Percentiles rank a stretch among this genome's conserved stretches.
Evolutionary conservation across 1,140 invertebrate species (phyloP).

Genomic region (Bombus superbus): DNA sequence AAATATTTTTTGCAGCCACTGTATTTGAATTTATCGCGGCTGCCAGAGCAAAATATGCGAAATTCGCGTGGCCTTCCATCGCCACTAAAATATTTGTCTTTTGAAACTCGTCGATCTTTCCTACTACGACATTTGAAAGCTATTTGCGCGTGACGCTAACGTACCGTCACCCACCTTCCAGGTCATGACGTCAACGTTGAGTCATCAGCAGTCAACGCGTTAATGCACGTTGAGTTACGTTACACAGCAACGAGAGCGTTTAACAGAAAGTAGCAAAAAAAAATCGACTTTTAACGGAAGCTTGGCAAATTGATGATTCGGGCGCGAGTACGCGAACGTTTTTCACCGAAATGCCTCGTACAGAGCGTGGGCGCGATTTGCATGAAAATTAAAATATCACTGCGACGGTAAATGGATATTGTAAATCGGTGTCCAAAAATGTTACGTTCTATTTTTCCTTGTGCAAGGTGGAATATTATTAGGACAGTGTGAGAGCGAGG

Average conservation of each 20-base stretch:
- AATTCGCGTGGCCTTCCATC: no score
- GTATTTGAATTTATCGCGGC: no score
- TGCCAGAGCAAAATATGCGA: no score
- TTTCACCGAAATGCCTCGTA: background rate
- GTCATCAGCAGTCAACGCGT: background rate
- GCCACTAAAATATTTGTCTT: no score
- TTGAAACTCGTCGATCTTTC: no score
- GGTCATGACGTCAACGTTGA: no score
- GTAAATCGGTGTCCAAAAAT: conserved; percentile 5
- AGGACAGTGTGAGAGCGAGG: background rate
- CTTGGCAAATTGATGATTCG: background rate
- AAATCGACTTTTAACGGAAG: background rate
- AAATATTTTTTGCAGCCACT: no score
- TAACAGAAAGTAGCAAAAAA: background rate
- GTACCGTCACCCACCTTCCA: no score
- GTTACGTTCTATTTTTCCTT: background rate
- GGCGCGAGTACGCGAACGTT: background rate
- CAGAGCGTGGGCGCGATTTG: background rate
- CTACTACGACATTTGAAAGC: no score
- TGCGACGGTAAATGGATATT: background rate
- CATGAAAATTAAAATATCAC: conserved; percentile 33
- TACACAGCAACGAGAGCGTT: background rate
- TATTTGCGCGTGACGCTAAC: no score
- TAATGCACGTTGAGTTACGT: background rate
- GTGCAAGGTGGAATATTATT: no score